Evolutionary conservation across 2,113 vertebrate genomes (phyloP).

Genomic region (Syngnathus floridae): DNA sequence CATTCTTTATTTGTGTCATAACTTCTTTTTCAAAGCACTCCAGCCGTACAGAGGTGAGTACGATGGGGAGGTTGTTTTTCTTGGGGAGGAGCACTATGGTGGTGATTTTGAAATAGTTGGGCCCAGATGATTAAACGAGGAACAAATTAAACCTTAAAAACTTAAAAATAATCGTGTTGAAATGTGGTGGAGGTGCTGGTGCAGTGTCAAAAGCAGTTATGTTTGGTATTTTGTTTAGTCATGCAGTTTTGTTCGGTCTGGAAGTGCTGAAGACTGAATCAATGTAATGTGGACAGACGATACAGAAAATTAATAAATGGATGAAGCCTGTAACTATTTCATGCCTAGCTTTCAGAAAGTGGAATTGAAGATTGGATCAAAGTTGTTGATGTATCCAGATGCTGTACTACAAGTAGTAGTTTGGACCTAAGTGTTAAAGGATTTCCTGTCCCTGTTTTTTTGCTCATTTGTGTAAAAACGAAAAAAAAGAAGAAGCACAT

Average conservation of each 20-base stretch:
- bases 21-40: not conserved
- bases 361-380: too few relatives aligned
- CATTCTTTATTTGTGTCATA: not conserved
- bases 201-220: too few relatives aligned
- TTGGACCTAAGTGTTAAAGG: not conserved
- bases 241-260: too few relatives aligned
- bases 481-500: not conserved
- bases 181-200: too few relatives aligned
- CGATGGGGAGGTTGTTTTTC: not conserved
- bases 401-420: not conserved
- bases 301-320: not conserved
- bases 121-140: not conserved
- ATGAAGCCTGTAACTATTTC: too few relatives aligned
- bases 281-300: not conserved
- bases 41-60: not conserved
- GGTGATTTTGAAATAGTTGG: not conserved
- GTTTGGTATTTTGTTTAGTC: too few relatives aligned
- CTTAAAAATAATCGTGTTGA: too few relatives aligned
- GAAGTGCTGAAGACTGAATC: too few relatives aligned
- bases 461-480: constrained; percentile 9
- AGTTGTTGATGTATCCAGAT: too few relatives aligned
- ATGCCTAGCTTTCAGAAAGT: too few relatives aligned
- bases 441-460: constrained; percentile 5
- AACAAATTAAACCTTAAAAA: not conserved
- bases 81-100: not conserved